Evolutionary conservation across 2,888 invertebrate genomes (phyloP), one percentile per base, ranked within the genome.

Genomic region (Arctia plantaginis): DNA sequence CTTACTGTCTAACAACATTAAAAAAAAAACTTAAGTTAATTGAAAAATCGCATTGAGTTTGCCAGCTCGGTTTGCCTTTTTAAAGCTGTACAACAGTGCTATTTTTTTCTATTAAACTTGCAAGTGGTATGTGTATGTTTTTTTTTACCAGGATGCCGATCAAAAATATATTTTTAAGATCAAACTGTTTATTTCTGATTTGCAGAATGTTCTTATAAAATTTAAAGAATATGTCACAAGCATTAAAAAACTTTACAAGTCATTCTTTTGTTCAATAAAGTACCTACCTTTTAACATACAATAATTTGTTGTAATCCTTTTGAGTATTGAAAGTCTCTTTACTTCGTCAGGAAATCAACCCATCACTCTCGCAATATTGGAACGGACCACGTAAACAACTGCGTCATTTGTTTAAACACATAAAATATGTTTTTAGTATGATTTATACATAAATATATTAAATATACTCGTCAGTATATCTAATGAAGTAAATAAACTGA

Each of bases 1-100:
- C 66, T 69, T 77, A 77, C 85, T 83, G 81, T 81, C 81, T 73
- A 83, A 83, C 81, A 83, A 66, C 72, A 79, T 83, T 81, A 83
- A 70, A 81, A 76, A 81, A 83, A 83, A 85, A 81, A 75, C 83
- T 78, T 65, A 78, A 83, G 77, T 83, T 83, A 85, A 83, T 85
- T 83, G 83, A 85, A 83, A 82, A 83, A 81, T 85, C 73, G 74
- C 78, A 77, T 79, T 79, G 79, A 78, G 76, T 83, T 83, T 80
- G 77, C 65, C 73, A 72, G 77, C 65, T 70, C 74, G 71, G 68
- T 85, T 75, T 71, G 75, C 69, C 72, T 68, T 70, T 59, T 47
- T 44, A 62, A 27, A 33, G 30, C 35, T 15, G 30, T 12, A 15
- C 0, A 30, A 30, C 27, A 15, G 18, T 18, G 30, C 18, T 30